Evolutionary conservation across 35 echinoderm and acorn worm genomes (phyloP).

Genomic region (Amphiura filiformis): DNA sequence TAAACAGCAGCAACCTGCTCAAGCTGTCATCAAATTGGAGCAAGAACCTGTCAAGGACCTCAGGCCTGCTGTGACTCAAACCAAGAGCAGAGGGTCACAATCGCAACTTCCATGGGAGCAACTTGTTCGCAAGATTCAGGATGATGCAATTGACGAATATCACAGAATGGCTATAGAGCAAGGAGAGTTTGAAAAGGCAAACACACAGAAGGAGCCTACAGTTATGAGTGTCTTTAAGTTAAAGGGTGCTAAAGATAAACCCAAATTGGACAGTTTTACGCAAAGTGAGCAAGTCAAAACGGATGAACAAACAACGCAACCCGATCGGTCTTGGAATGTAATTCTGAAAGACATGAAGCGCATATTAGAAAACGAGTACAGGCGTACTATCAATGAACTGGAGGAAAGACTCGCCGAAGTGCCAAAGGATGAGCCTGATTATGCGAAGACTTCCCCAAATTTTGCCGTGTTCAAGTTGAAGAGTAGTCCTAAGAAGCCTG

Average conservation of each 20-base stretch:
- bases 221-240: conserved; percentile 7
- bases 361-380: neutral
- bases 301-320: neutral
- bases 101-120: conserved; percentile 4
- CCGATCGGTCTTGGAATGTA: neutral
- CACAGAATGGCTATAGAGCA: neutral
- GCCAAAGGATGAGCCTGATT: conserved; percentile 23
- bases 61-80: neutral
- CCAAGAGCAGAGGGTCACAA: neutral
- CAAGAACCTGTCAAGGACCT: neutral
- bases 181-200: neutral
- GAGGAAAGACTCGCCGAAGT: neutral
- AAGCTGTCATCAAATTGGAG: conserved; percentile 10
- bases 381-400: neutral
- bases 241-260: neutral
- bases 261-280: conserved; percentile 2
- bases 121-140: conserved; percentile 5
- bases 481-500: neutral
- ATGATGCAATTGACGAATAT: conserved; percentile 31
- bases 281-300: neutral
- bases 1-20: neutral
- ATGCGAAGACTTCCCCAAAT: neutral
- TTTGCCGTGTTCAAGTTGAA: conserved; percentile 29
- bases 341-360: conserved; percentile 9
- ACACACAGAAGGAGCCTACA: neutral